These are phyloP conservation scores for Cheilosia soror DNA, from an alignment of 2,888 invertebrate species.

Conservation along the genomic window DNA sequence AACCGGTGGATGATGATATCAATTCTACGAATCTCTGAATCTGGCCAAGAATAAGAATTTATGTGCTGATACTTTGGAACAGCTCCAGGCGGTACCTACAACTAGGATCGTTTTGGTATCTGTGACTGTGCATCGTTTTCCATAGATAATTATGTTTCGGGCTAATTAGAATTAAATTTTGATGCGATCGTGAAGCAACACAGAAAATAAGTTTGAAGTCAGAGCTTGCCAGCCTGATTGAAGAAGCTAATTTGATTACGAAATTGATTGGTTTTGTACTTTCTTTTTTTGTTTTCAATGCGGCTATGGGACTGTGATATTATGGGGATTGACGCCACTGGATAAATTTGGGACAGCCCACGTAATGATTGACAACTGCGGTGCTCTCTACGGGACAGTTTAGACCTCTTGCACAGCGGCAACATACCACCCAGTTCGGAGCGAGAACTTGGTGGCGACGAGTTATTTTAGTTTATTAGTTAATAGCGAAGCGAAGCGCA, in stretches of 20 bases:
- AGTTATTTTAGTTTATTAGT: no score
- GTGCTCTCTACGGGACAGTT: not conserved
- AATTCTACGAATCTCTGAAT: conserved; percentile 47
- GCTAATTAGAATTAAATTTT: conserved; percentile 23
- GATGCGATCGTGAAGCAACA: not conserved
- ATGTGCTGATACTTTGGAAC: conserved; percentile 24
- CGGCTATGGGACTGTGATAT: not conserved
- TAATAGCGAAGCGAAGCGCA: no score
- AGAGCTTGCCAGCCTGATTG: not conserved
- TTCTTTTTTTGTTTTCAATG: not conserved
- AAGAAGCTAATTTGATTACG: conserved; percentile 1
- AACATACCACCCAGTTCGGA: not conserved
- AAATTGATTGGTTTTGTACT: not conserved
- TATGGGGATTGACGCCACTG: not conserved
- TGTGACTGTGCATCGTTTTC: conserved; percentile 9
- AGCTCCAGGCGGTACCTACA: conserved; percentile 54
- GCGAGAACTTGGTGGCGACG: no score
- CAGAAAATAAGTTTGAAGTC: not conserved
- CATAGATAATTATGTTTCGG: not conserved
- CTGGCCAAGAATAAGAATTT: conserved; percentile 37
- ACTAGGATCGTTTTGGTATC: not conserved
- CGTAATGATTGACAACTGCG: not conserved
- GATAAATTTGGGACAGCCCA: not conserved
- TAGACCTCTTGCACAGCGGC: not conserved
- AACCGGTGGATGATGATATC: conserved; percentile 53